Percentiles rank a stretch among this genome's conserved stretches.
phyloP scores from a whole-genome alignment of 2,113 vertebrate species.

The Eretmochelys imbricata region DNA sequence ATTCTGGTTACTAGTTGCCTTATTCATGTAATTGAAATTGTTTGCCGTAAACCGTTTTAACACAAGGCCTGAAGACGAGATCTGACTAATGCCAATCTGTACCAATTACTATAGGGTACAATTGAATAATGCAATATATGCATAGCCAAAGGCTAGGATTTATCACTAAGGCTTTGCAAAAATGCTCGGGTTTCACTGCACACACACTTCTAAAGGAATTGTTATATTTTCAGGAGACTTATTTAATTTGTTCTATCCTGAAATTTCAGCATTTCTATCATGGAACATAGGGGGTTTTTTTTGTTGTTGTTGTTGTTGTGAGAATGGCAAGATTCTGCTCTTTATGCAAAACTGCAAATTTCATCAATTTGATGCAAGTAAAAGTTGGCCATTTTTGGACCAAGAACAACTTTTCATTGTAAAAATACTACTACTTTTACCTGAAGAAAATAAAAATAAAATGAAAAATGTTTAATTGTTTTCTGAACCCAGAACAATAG shows the following conservation, averaged over 20 bases:
- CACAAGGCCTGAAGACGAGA: not conserved
- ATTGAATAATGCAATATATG: not conserved
- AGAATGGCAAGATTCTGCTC: not conserved
- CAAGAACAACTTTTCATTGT: not conserved
- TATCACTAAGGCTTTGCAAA: not conserved
- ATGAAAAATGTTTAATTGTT: not conserved
- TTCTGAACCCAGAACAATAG: not conserved
- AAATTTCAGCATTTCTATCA: not conserved
- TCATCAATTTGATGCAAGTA: not conserved
- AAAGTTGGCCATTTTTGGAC: fast-evolving
- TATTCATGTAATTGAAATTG: not conserved
- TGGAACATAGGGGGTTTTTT: not conserved
- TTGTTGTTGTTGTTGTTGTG: not conserved
- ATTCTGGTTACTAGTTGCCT: not conserved
- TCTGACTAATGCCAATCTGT: not conserved
- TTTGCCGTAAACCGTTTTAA: not conserved
- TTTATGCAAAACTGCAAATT: not conserved
- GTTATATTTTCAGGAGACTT: not conserved
- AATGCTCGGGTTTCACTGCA: fast-evolving
- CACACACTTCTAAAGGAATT: not conserved
- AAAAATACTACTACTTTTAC: not conserved
- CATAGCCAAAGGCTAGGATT: not conserved
- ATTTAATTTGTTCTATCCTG: fast-evolving
- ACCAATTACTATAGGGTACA: not conserved
- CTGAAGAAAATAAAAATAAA: not conserved